Evolutionary conservation across 1,140 invertebrate genomes (phyloP), one percentile per base, ranked within the genome.

Genomic region (Temnothorax nylanderi): DNA sequence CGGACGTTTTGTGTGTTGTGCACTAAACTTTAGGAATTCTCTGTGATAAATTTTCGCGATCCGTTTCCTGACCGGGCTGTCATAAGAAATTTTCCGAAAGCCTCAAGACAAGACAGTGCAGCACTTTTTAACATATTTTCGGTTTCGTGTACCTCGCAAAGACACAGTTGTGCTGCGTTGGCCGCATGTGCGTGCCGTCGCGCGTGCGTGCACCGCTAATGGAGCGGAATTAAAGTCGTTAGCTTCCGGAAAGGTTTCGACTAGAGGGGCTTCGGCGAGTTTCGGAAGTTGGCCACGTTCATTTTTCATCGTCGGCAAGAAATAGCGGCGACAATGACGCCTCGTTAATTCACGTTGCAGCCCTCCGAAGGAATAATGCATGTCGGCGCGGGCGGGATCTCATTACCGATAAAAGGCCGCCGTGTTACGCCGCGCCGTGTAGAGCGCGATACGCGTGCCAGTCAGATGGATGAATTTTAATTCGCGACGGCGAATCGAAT

Each of bases 271-370:
- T 49, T 51, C 21, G 54, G 44, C 54, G 44, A 54, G 65, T 77
- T 62, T 47, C 44, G 56, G 64, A 90, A 86, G 84, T 84, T 81
- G 69, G 54, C 47, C 51, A 26, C 60, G 72, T 84, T 76, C 90
- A 91, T 91, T 90, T 90, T 91, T 91, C 90, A 90, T 91, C 87
- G 67, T 18, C 74, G 54, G 37, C 47, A 69, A 87, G 90, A 87
- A 89, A 76, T 34, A 49, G 65, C 47, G 75, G 54, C 77, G 77
- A 89, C 75, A 88, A 88, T 75, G 88, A 84, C 77, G 86, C 75
- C 88, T 85, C 88, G 89, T 90, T 90, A 88, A 90, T 90, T 90
- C 88, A 90, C 86, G 86, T 72, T 72, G 41, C 88, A 49, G 62
- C 41, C 47, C 44, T 69, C 51, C 58, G 77, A 62, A 58, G 80